Percentiles rank a stretch among this genome's conserved stretches.
phyloP scores from a whole-genome alignment of 53 echinoderm and acorn worm genomes.

The Crossaster papposus region DNA sequence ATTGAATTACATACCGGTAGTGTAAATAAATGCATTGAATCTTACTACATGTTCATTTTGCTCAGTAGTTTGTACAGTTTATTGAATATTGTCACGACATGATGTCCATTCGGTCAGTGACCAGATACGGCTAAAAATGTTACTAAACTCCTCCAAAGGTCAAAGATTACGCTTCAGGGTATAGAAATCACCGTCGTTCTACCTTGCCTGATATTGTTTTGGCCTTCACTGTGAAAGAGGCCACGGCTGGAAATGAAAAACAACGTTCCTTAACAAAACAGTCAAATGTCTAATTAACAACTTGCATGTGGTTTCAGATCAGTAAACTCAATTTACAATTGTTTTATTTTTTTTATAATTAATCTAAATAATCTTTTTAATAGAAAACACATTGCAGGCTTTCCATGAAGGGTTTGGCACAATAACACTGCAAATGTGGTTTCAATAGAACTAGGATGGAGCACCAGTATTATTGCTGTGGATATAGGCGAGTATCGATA shows the following conservation, averaged over 20 bases:
- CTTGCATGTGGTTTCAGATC: not conserved
- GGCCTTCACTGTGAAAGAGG: constrained; percentile 9
- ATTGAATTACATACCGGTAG: too few relatives aligned
- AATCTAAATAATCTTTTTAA: too few relatives aligned
- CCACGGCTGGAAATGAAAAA: not conserved
- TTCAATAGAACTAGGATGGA: too few relatives aligned
- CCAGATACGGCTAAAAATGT: not conserved
- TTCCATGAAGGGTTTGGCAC: too few relatives aligned
- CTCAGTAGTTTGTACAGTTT: too few relatives aligned
- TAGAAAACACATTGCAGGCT: too few relatives aligned
- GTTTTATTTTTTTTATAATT: not conserved
- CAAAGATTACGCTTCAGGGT: constrained; percentile 18
- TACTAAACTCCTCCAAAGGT: not conserved
- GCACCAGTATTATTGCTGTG: too few relatives aligned
- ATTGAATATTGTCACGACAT: not conserved
- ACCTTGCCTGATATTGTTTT: constrained; percentile 8
- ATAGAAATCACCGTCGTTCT: not conserved
- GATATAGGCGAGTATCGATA: too few relatives aligned
- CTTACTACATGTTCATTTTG: too few relatives aligned
- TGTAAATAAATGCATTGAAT: too few relatives aligned
- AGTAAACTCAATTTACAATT: not conserved
- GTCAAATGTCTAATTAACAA: not conserved
- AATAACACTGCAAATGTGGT: too few relatives aligned
- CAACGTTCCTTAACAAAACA: not conserved
- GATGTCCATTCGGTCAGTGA: constrained; percentile 39